These are phyloP conservation scores for Rynchops niger DNA, from an alignment of 2,113 vertebrate species.

Conservation along the genomic window DNA sequence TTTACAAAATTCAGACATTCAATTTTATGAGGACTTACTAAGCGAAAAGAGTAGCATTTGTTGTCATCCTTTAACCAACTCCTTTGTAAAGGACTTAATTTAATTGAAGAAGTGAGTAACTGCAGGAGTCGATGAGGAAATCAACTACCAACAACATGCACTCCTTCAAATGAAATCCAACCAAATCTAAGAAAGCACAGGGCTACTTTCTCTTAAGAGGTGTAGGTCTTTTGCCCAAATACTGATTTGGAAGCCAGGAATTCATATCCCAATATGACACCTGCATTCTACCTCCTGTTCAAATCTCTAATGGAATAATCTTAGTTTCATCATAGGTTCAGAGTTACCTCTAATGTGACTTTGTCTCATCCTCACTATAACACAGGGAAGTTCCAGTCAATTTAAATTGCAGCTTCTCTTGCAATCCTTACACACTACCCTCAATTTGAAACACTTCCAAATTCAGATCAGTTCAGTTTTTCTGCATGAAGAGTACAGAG, in stretches of 20 bases:
- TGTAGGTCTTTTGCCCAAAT: not conserved
- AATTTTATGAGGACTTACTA: not conserved
- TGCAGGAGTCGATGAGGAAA: not conserved
- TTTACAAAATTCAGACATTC: not conserved
- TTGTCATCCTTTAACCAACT: not conserved
- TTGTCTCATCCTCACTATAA: not conserved
- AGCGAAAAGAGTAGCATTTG: not conserved
- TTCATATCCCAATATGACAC: not conserved
- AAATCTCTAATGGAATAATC: not conserved
- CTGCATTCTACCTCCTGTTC: not conserved
- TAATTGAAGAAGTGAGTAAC: not conserved
- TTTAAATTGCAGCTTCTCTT: not conserved
- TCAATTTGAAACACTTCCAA: not conserved
- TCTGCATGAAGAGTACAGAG: not conserved
- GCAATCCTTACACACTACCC: not conserved
- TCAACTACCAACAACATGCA: not conserved
- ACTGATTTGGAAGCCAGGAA: not conserved
- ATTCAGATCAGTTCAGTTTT: not conserved
- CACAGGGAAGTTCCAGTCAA: fast-evolving
- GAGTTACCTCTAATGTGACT: not conserved
- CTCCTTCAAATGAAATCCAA: not conserved
- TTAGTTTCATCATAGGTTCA: not conserved
- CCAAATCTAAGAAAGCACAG: not conserved
- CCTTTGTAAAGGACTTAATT: not conserved
- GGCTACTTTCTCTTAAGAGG: not conserved